Percentiles rank a stretch among this genome's conserved stretches.
These are phyloP conservation scores for Cantharis flavilabris DNA, from an alignment of 2,888 invertebrate genomes.

Conservation along the genomic window DNA sequence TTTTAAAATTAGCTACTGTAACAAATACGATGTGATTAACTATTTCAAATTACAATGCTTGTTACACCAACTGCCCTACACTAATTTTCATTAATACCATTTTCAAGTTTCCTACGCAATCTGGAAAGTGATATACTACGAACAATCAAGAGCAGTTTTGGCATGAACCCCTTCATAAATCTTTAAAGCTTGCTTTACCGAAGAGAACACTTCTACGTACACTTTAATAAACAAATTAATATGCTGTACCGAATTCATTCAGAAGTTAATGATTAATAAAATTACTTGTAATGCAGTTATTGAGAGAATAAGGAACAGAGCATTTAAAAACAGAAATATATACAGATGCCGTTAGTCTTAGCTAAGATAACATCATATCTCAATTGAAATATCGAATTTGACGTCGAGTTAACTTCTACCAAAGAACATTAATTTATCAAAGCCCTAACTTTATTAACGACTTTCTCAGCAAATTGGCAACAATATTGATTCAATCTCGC, in stretches of 20 bases:
- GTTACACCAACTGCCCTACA: slow-evolving; percentile 7
- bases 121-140: slow-evolving; percentile 18
- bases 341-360: not conserved
- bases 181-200: slow-evolving; percentile 5
- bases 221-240: slow-evolving; percentile 10
- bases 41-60: slow-evolving; percentile 17
- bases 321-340: not conserved
- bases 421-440: slow-evolving; percentile 29
- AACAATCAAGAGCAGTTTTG: slow-evolving; percentile 19
- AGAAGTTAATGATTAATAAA: not conserved
- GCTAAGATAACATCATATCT: slow-evolving; percentile 2
- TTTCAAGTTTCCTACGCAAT: slow-evolving; percentile 10
- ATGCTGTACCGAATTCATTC: not conserved
- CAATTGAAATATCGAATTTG: slow-evolving; percentile 12
- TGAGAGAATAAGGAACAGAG: not conserved
- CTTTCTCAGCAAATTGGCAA: slow-evolving; percentile 28
- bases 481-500: slow-evolving; percentile 24
- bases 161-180: slow-evolving; percentile 16
- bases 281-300: not conserved
- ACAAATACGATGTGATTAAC: slow-evolving; percentile 19
- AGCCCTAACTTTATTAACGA: slow-evolving; percentile 32
- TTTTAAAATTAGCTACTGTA: not conserved
- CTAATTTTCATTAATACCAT: slow-evolving; percentile 15
- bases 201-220: slow-evolving; percentile 7
- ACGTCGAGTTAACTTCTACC: slow-evolving; percentile 16